Conservation (phyloP, 2,797 vertebrate species). For the Hozukius guyotensis region DNA sequence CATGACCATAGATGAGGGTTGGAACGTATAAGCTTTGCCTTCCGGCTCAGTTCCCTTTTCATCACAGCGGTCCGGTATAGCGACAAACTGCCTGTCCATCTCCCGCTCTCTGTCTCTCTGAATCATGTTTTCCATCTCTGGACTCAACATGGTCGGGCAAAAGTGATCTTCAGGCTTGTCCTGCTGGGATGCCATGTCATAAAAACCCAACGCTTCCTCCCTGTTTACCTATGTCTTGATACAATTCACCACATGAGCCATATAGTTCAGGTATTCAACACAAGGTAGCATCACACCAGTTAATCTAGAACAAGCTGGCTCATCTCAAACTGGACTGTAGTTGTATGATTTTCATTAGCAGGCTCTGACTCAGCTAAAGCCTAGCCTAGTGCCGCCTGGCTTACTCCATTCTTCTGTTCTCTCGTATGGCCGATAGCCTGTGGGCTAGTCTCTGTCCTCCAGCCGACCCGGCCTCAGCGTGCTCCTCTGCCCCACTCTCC, state of each 20-base stretch:
- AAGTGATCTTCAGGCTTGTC: neutral
- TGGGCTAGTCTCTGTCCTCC: conserved; percentile 16
- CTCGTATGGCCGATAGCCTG: neutral
- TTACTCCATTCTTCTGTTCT: neutral
- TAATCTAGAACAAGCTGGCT: neutral
- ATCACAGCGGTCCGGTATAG: too few species aligned
- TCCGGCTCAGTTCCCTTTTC: too few species aligned
- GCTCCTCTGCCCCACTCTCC: neutral
- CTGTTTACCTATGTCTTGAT: neutral
- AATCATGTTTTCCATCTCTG: too few species aligned
- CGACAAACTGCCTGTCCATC: too few species aligned
- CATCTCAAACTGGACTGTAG: neutral
- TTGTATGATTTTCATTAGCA: neutral
- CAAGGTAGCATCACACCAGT: neutral
- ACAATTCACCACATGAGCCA: neutral
- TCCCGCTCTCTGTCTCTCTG: too few species aligned
- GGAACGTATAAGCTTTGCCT: too few species aligned
- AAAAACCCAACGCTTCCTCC: neutral
- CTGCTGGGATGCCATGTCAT: neutral
- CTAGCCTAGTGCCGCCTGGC: neutral
- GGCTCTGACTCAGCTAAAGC: neutral
- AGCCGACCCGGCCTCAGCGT: conserved; percentile 3
- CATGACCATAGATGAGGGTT: too few species aligned
- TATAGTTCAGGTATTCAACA: neutral
- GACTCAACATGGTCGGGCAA: neutral